These are phyloP conservation scores for human DNA, from an alignment of 2,113 vertebrate species.

Conservation along the genomic window GRCh38 chr13:83812001-83812500, in stretches of 20 bases:
- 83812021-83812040: not conserved
- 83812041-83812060: not conserved
- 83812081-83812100: not conserved
- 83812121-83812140: not conserved
- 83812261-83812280: not conserved
- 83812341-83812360: not conserved
- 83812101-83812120: not conserved
- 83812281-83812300: not conserved
- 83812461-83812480: not conserved
- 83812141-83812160: not conserved
- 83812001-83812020: not conserved
- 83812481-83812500: not conserved
- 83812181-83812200: not conserved
- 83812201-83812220: not conserved
- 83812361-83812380: not conserved
- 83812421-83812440: not conserved
- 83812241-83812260: not conserved
- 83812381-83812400: not conserved
- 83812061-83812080: not conserved
- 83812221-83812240: not conserved
- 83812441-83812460: not conserved
- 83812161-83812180: not conserved
- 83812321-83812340: not conserved
- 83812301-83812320: not conserved
- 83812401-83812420: not conserved